A percentile compares a stretch with the other conserved stretches of the same genome.
Conservation (phyloP, 2,113 vertebrate genomes). For the Synodontis membranacea region DNA sequence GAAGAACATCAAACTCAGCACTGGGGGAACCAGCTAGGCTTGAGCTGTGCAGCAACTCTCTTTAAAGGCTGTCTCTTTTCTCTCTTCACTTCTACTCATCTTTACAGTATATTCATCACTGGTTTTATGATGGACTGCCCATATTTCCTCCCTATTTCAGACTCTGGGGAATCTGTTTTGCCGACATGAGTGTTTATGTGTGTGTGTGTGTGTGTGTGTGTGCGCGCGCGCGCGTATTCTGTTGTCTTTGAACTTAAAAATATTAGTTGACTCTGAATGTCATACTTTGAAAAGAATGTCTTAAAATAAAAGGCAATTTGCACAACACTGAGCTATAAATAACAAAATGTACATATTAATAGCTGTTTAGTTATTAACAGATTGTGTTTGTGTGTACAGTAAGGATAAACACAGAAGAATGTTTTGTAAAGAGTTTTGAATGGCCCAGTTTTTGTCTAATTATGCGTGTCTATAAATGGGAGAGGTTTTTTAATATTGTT, state of each 20-base stretch:
- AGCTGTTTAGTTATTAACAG: slow-evolving; percentile 34
- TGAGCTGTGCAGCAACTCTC: not conserved
- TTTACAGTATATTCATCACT: too few relatives aligned
- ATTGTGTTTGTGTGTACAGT: slow-evolving; percentile 52
- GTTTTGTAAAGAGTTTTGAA: slow-evolving; percentile 63
- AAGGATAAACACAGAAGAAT: slow-evolving; percentile 50
- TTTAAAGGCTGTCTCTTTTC: not conserved
- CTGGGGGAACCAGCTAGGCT: slow-evolving; percentile 63
- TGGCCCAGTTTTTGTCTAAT: not conserved
- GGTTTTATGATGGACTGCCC: not conserved
- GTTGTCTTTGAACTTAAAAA: slow-evolving; percentile 5
- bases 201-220: not conserved
- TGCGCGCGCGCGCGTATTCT: slow-evolving; percentile 1
- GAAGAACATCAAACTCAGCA: slow-evolving; percentile 78
- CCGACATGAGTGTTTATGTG: not conserved
- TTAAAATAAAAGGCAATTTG: slow-evolving; percentile 63
- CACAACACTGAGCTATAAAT: slow-evolving; percentile 65
- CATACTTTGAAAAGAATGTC: slow-evolving; percentile 68
- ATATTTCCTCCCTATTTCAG: slow-evolving; percentile 15
- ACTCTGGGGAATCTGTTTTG: not conserved
- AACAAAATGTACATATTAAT: slow-evolving; percentile 53
- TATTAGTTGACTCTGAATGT: slow-evolving; percentile 65
- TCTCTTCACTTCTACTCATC: not conserved
- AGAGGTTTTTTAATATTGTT: slow-evolving; percentile 15
- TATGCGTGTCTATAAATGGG: slow-evolving; percentile 31